Percentiles rank a stretch among this genome's conserved stretches.
phyloP scores from a whole-genome alignment of 2,797 vertebrate genomes.

The Scolopax rusticola region DNA sequence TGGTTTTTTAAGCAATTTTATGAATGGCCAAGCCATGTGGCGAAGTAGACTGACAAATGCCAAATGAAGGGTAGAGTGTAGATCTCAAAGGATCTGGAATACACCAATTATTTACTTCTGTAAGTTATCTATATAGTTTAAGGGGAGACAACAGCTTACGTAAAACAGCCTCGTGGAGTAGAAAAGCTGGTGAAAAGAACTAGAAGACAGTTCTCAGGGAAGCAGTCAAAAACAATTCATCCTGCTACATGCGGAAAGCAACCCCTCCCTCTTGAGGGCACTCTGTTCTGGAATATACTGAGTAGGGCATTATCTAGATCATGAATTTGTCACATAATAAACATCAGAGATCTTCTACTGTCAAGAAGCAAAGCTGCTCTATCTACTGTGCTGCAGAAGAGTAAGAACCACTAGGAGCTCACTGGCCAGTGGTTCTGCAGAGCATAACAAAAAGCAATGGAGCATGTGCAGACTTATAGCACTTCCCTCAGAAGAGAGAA shows the following conservation, averaged over 20 bases:
- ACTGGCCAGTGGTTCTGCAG: not conserved
- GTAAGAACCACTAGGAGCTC: not conserved
- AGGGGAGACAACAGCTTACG: not conserved
- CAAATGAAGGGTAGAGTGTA: not conserved
- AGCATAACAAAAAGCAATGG: not conserved
- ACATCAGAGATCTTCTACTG: not conserved
- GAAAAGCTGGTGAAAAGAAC: not conserved
- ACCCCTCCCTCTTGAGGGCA: not conserved
- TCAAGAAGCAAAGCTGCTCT: not conserved
- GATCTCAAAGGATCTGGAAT: not conserved
- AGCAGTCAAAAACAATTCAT: not conserved
- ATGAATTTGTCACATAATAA: not conserved
- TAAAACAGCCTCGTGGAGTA: not conserved
- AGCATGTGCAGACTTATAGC: not conserved
- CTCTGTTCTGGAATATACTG: not conserved
- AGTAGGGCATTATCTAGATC: not conserved
- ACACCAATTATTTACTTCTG: not conserved
- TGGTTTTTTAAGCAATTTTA: not conserved
- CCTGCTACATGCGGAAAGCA: not conserved
- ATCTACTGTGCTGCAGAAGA: not conserved
- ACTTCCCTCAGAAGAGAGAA: not conserved
- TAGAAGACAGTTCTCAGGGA: not conserved
- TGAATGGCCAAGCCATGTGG: not conserved
- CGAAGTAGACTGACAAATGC: not conserved
- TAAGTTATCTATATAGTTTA: not conserved